phyloP scores from a whole-genome alignment of 2,888 invertebrate species.

The Platerodrilus igneus region DNA sequence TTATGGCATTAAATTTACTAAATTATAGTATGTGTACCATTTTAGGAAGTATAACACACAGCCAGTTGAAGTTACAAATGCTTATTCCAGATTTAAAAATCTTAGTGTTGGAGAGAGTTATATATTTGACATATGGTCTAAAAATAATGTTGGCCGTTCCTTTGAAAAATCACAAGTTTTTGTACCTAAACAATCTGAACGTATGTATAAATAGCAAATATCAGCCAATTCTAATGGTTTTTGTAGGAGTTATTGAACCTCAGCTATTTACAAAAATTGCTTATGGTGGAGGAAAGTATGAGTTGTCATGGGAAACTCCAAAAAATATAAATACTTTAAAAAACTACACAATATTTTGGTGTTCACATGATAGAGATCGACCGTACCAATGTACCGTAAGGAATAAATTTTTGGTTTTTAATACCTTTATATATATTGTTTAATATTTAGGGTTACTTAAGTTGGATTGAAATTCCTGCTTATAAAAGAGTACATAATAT shows the following conservation, averaged over 20 bases:
- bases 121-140: slow-evolving; percentile 57
- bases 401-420: slow-evolving; percentile 9
- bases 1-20: neutral
- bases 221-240: neutral
- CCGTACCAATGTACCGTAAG: slow-evolving; percentile 45
- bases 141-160: slow-evolving; percentile 59
- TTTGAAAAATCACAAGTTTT: slow-evolving; percentile 54
- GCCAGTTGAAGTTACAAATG: slow-evolving; percentile 54
- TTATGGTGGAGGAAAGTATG: slow-evolving; percentile 66
- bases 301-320: slow-evolving; percentile 69
- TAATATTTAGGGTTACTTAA: slow-evolving; percentile 53
- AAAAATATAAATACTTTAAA: slow-evolving; percentile 47
- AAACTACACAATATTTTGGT: slow-evolving; percentile 80
- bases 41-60: slow-evolving; percentile 36
- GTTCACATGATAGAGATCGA: slow-evolving; percentile 39
- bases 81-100: slow-evolving; percentile 58
- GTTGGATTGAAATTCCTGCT: slow-evolving; percentile 55
- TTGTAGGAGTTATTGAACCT: slow-evolving; percentile 32
- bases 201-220: slow-evolving; percentile 40
- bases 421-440: neutral
- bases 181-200: slow-evolving; percentile 56
- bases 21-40: slow-evolving; percentile 7
- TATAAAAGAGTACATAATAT: slow-evolving; percentile 54
- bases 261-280: slow-evolving; percentile 55
- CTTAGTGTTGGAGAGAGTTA: slow-evolving; percentile 47